Evolutionary conservation across 2,888 invertebrate species (phyloP).

Genomic region (Polymixis lichenea): DNA sequence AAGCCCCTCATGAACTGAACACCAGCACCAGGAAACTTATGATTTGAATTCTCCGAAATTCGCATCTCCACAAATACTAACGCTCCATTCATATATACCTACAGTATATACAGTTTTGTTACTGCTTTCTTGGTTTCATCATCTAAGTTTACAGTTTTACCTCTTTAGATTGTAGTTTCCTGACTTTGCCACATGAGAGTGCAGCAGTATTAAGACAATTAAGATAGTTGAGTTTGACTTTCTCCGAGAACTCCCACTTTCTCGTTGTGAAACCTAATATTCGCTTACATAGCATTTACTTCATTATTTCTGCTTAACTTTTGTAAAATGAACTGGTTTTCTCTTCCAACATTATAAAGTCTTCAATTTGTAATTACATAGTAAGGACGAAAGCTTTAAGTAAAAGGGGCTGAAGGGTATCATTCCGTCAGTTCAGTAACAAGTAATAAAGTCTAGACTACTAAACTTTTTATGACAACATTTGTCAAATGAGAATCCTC

Average conservation of each 20-base stretch:
- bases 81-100: not conserved
- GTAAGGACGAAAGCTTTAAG: constrained; percentile 2
- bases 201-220: constrained; percentile 45
- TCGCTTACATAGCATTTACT: constrained; percentile 20
- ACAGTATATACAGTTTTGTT: not conserved
- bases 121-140: constrained; percentile 9
- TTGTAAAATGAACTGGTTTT: constrained; percentile 22
- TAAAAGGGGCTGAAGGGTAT: constrained; percentile 40
- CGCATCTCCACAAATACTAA: not conserved
- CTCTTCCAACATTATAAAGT: not conserved
- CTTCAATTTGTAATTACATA: constrained; percentile 25
- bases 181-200: constrained; percentile 30
- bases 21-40: not conserved
- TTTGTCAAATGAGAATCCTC: constrained; percentile 63
- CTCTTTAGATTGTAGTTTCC: constrained; percentile 24
- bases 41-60: not conserved
- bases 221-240: constrained; percentile 41
- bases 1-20: no score
- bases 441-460: constrained; percentile 63
- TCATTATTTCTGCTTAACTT: constrained; percentile 9
- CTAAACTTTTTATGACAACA: constrained; percentile 61
- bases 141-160: constrained; percentile 22
- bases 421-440: constrained; percentile 52
- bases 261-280: constrained; percentile 21
- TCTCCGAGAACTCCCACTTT: constrained; percentile 9